Evolutionary conservation across 2,797 vertebrate species (phyloP).

Genomic region (Peromyscus melanophrys): DNA sequence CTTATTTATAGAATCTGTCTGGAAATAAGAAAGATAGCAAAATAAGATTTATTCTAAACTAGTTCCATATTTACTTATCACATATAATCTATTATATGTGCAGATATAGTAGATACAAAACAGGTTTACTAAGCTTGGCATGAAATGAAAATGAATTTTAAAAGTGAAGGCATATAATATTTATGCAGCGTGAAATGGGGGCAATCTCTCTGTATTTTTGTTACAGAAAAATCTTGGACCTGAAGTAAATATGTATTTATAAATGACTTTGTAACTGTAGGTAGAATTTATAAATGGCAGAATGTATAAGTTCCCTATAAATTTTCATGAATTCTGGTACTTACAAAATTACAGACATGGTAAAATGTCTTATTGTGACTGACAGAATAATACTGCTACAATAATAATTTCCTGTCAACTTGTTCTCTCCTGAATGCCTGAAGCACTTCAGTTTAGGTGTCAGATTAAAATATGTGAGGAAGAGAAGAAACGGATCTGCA

Average conservation of each 20-base stretch:
- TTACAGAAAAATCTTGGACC: conserved; percentile 41
- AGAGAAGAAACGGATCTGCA: neutral
- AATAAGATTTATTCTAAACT: conserved; percentile 55
- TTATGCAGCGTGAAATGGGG: conserved; percentile 14
- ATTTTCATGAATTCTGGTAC: conserved; percentile 37
- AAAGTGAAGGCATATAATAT: conserved; percentile 37
- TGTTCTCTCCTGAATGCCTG: conserved; percentile 48
- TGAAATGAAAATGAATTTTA: conserved; percentile 25
- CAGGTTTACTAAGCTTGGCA: conserved; percentile 15
- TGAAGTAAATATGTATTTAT: conserved; percentile 61
- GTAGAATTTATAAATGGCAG: conserved; percentile 41
- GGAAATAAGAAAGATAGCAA: conserved; percentile 53
- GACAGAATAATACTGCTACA: conserved; percentile 22
- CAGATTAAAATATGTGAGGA: neutral
- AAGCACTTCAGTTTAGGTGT: neutral
- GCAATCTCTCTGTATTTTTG: conserved; percentile 34
- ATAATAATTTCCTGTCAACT: conserved; percentile 23
- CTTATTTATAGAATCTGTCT: conserved; percentile 10
- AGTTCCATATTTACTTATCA: conserved; percentile 5
- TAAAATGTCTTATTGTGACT: conserved; percentile 63
- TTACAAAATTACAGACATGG: conserved; percentile 34
- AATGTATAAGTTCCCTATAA: conserved; percentile 44
- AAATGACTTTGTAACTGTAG: conserved; percentile 39
- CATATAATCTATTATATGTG: conserved; percentile 16
- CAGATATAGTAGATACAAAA: conserved; percentile 1